phyloP scores from a whole-genome alignment of 2,797 vertebrate genomes.

The Pristis pectinata region DNA sequence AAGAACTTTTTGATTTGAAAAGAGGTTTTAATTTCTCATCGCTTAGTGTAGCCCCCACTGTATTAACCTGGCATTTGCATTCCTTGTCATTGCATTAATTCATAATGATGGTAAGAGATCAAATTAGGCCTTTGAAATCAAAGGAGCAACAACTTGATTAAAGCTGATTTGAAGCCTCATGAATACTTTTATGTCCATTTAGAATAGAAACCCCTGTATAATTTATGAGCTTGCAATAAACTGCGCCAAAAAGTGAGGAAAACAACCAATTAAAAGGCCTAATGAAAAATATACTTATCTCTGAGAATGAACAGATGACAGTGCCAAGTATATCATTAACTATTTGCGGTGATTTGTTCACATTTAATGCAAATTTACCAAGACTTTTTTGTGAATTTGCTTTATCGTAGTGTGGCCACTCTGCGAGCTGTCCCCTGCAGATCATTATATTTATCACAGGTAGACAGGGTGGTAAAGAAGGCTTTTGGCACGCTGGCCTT shows the following conservation, averaged over 20 bases:
- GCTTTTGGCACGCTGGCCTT: no score
- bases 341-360: not conserved
- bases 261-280: not conserved
- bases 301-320: not conserved
- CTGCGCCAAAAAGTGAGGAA: not conserved
- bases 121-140: conserved; percentile 29
- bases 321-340: not conserved
- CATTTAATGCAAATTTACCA: not conserved
- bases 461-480: no score
- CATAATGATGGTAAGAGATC: conserved; percentile 22
- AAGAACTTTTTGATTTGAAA: conserved; percentile 36
- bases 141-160: not conserved
- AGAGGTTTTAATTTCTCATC: conserved; percentile 33
- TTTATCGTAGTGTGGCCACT: not conserved
- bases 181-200: conserved; percentile 32
- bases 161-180: conserved; percentile 9
- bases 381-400: not conserved
- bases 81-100: not conserved
- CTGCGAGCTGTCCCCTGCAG: not conserved
- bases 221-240: conserved; percentile 14
- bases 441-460: not conserved
- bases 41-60: not conserved
- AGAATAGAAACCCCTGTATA: not conserved
- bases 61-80: conserved; percentile 27
- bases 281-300: not conserved